These are phyloP conservation scores for Anthopleura xanthogrammica DNA, from an alignment of 92 coral and sea anemone species.

Conservation along the genomic window DNA sequence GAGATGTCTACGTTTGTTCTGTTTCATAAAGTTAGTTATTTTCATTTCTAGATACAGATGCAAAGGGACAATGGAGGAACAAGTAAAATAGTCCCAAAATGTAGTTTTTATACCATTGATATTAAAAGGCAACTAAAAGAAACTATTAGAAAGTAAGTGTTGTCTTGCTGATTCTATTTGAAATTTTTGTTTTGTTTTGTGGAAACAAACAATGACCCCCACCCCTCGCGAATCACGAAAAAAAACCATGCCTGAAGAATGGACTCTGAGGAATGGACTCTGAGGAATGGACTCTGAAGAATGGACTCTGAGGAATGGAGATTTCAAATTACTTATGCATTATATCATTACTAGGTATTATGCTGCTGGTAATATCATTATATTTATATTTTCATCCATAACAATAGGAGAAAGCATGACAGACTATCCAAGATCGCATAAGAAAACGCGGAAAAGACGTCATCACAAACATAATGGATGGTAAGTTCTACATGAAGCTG, in stretches of 20 bases:
- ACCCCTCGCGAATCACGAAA: no score
- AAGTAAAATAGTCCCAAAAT: no score
- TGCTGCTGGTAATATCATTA: neutral
- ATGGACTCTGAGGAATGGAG: no score
- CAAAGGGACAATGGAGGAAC: no score
- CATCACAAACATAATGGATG: constrained; percentile 51
- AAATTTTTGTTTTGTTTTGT: neutral
- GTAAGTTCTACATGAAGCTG: constrained; percentile 33
- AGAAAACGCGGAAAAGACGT: constrained; percentile 23
- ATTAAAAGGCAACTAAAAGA: neutral
- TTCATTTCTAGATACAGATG: no score
- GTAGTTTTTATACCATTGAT: no score
- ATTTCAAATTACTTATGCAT: no score
- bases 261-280: no score
- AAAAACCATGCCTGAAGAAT: no score
- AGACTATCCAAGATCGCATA: constrained; percentile 31
- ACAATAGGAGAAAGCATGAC: constrained; percentile 39
- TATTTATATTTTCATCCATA: neutral
- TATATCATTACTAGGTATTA: no score
- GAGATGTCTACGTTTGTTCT: constrained; percentile 19
- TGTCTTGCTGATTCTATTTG: neutral
- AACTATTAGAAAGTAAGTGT: constrained; percentile 43
- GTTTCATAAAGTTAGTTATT: neutral
- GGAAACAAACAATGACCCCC: no score
- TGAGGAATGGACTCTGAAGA: no score